These are phyloP conservation scores for Diuraphis noxia DNA, from an alignment of 1,140 invertebrate genomes.

Conservation along the genomic window DNA sequence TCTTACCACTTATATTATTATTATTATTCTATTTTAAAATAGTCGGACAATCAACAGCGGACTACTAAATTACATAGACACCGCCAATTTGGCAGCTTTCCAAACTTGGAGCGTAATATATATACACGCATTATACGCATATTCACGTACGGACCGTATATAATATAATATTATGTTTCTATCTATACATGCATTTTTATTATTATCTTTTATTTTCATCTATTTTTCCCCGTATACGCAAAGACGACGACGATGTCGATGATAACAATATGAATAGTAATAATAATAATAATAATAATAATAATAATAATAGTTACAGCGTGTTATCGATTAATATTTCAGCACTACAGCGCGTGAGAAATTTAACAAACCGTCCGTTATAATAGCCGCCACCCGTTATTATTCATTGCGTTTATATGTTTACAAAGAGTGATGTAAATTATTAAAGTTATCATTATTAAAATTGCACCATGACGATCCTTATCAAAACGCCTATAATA, in stretches of 20 bases:
- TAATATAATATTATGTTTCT: neutral
- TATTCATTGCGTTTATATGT: neutral
- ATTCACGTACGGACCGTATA: neutral
- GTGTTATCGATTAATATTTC: neutral
- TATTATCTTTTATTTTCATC: neutral
- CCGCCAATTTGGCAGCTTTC: constrained; percentile 45
- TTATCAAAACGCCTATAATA: neutral
- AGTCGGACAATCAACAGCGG: constrained; percentile 38
- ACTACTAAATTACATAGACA: constrained; percentile 41
- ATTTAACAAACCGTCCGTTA: neutral
- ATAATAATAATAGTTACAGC: neutral
- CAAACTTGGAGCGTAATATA: constrained; percentile 26
- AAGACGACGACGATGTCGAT: neutral
- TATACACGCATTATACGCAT: neutral
- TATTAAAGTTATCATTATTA: neutral
- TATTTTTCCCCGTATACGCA: neutral
- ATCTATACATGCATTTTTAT: neutral
- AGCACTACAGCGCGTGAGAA: neutral
- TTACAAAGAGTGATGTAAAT: neutral
- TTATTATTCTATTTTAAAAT: constrained; percentile 44
- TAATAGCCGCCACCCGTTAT: neutral
- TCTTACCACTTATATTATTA: constrained; percentile 3
- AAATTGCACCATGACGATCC: neutral
- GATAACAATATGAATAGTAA: neutral
- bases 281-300: neutral